phyloP scores from a whole-genome alignment of 2,888 invertebrate species.

The Fragum sueziense region DNA sequence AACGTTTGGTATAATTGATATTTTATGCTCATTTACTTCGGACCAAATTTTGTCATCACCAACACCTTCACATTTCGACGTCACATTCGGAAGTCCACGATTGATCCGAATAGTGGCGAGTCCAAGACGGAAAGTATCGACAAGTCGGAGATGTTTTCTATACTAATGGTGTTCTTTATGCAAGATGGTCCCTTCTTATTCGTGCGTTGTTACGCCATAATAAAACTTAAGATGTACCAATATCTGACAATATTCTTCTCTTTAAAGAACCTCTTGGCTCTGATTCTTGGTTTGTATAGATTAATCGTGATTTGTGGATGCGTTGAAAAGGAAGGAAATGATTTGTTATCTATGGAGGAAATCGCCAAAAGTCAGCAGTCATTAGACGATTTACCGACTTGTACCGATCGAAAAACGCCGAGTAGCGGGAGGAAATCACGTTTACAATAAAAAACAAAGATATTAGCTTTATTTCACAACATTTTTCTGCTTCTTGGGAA shows the following conservation, averaged over 20 bases:
- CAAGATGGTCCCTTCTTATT: slow-evolving; percentile 58
- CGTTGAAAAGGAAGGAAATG: slow-evolving; percentile 49
- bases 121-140: slow-evolving; percentile 27
- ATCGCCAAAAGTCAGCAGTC: slow-evolving; percentile 51
- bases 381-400: slow-evolving; percentile 24
- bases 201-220: slow-evolving; percentile 42
- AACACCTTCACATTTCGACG: slow-evolving; percentile 41
- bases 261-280: slow-evolving; percentile 49
- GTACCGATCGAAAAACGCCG: background rate
- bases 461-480: too few relatives aligned
- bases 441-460: too few relatives aligned
- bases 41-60: slow-evolving; percentile 54
- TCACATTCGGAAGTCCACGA: slow-evolving; percentile 3
- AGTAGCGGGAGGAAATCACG: too few relatives aligned
- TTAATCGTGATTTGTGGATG: slow-evolving; percentile 49
- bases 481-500: too few relatives aligned
- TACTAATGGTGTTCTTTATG: slow-evolving; percentile 60
- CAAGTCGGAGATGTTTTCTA: slow-evolving; percentile 47
- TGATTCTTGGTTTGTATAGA: slow-evolving; percentile 51
- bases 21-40: too few relatives aligned
- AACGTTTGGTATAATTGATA: too few relatives aligned
- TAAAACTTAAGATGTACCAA: slow-evolving; percentile 23
- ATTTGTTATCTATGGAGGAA: slow-evolving; percentile 49
- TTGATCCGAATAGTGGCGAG: background rate
- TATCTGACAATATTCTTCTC: slow-evolving; percentile 56